Base-by-base conservation (phyloP, 2,888 invertebrate species). In the Aphodius granarius region DNA sequence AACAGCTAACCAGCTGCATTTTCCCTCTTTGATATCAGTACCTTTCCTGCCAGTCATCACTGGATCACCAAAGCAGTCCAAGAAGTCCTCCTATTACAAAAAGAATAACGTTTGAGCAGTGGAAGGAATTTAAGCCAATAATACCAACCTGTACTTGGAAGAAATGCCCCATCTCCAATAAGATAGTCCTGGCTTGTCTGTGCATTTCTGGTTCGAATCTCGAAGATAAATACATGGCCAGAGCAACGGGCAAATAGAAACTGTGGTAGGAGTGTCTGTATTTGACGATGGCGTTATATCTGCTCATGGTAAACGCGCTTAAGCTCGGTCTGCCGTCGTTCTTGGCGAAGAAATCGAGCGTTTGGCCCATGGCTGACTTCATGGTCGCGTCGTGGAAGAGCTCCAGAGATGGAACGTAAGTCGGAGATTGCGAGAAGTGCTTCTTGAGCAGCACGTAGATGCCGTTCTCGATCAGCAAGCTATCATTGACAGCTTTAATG, bases 1-100 rank as follows among this genome's bases (percentile, higher is more conserved):
- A 0, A 97, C 95, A 0, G 95, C 92, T 43, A 98, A 88, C 99
- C 99, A 99, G 0, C 97, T 93, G 87, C 98, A 99, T 88, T 98
- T 99, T 63, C 97, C 97, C 81, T 98, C 97, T 87, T 94, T 91
- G 81, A 99, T 98, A 85, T 99, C 98, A 0, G 93, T 95, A 62
- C 97, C 96, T 63, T 91, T 89, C 89, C 98, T 99, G 5, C 98
- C 99, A 0, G 94, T 97, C 2, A 94, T 90, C 6, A 91, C 89
- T 16, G 94, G 91, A 85, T 97, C 93, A 0, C 97, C 98, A 85
- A 94, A 99, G 84, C 95, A 96, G 86, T 98, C 97, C 63, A 97
- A 88, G 87, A 92, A 97, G 85, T 97, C 97, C 86, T 97, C 95
- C 91, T 94, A 88, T 3, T 86, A 87, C 19, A 75, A 66, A 68